Conservation (phyloP, 2,888 invertebrate genomes). For the Parnassius orleans region DNA sequence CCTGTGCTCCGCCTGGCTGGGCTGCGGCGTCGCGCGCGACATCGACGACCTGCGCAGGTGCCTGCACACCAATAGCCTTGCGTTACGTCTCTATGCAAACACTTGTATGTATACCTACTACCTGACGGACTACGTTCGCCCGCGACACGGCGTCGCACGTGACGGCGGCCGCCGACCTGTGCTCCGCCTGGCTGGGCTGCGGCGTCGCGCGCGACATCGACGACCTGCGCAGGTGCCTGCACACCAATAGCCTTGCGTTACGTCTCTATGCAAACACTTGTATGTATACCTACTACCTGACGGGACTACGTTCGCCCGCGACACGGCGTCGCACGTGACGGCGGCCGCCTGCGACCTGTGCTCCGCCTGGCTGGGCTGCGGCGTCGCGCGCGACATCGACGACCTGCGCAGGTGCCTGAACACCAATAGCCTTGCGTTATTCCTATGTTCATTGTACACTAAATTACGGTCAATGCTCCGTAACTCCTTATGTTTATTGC, state of each 20-base stretch:
- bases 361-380: conserved; percentile 99
- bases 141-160: conserved; percentile 97
- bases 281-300: too few species aligned
- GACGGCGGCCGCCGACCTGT: conserved; percentile 96
- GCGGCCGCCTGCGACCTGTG: conserved; percentile 95
- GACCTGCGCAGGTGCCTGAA: conserved; percentile 87
- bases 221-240: conserved; percentile 87
- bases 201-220: conserved; percentile 98
- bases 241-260: too few species aligned
- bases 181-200: conserved; percentile 99
- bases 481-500: too few species aligned
- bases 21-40: conserved; percentile 97
- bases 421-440: too few species aligned
- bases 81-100: too few species aligned
- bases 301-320: conserved; percentile 95
- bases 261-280: too few species aligned
- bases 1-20: conserved; percentile 98
- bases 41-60: conserved; percentile 94
- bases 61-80: too few species aligned
- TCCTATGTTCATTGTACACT: too few species aligned
- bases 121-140: conserved; percentile 92
- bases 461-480: too few species aligned
- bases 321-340: conserved; percentile 97
- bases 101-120: too few species aligned
- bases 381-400: conserved; percentile 97